These are phyloP conservation scores for Disparrhopalites patrizii DNA, from an alignment of 2,888 invertebrate species.

Conservation along the genomic window DNA sequence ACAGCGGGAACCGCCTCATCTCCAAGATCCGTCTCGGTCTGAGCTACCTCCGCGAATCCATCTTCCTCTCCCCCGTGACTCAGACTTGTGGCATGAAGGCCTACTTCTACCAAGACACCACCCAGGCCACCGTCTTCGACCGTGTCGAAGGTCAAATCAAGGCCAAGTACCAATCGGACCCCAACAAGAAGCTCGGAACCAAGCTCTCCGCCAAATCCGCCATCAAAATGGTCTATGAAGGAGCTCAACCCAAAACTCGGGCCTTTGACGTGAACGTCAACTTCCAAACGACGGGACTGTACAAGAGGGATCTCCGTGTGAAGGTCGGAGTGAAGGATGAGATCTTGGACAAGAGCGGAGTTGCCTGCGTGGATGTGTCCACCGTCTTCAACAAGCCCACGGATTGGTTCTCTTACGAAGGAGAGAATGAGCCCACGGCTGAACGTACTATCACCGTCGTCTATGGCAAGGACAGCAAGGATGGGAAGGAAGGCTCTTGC, in stretches of 20 bases:
- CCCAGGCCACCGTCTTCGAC: constrained; percentile 39
- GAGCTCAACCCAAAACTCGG: constrained; percentile 43
- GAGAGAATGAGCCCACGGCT: constrained; percentile 43
- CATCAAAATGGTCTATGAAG: constrained; percentile 42
- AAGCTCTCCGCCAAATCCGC: constrained; percentile 38
- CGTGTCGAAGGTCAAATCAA: constrained; percentile 44
- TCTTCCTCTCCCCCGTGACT: constrained; percentile 46
- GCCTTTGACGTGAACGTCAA: constrained; percentile 37
- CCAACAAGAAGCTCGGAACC: constrained; percentile 43
- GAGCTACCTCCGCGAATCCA: constrained; percentile 40
- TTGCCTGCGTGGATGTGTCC: constrained; percentile 42
- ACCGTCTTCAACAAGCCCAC: constrained; percentile 31
- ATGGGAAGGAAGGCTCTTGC: constrained; percentile 38
- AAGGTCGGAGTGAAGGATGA: constrained; percentile 40
- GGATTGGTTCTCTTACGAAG: constrained; percentile 43
- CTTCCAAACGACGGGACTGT: constrained; percentile 37
- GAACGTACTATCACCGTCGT: constrained; percentile 43
- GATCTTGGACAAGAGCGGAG: constrained; percentile 35
- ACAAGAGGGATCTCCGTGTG: constrained; percentile 39
- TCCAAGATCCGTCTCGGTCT: constrained; percentile 43
- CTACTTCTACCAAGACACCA: constrained; percentile 42
- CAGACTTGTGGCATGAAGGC: constrained; percentile 47
- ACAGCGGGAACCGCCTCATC: constrained; percentile 39
- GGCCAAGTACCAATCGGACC: constrained; percentile 41
- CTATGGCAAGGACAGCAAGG: constrained; percentile 39